Conservation (phyloP, 2,888 invertebrate species). For the Sminthurides aquaticus region DNA sequence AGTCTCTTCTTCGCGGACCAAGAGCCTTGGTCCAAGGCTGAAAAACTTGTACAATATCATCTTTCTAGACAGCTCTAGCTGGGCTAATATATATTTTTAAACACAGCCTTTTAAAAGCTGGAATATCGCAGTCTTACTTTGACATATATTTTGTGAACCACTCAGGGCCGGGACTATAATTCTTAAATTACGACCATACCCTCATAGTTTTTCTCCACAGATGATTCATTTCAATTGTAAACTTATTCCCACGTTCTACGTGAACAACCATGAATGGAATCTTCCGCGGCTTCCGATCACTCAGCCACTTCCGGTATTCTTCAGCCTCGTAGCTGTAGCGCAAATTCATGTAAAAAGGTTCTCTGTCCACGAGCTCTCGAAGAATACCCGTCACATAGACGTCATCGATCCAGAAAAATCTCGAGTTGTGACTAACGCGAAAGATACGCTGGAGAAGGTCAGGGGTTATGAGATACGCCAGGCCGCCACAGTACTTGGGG, state of each 20-base stretch:
- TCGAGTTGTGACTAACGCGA: constrained; percentile 45
- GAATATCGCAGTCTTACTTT: too few species aligned
- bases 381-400: constrained; percentile 51
- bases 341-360: constrained; percentile 43
- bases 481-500: constrained; percentile 45
- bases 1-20: too few species aligned
- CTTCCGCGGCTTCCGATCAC: constrained; percentile 27
- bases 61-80: too few species aligned
- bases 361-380: constrained; percentile 37
- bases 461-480: constrained; percentile 44
- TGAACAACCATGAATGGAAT: constrained; percentile 42
- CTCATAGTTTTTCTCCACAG: constrained; percentile 41
- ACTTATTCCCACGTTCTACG: constrained; percentile 37
- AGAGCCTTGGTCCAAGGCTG: too few species aligned
- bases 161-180: too few species aligned
- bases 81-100: too few species aligned
- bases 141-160: too few species aligned
- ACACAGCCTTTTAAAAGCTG: too few species aligned
- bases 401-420: constrained; percentile 53
- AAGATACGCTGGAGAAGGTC: constrained; percentile 44
- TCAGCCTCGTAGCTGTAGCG: constrained; percentile 41
- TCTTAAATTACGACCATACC: constrained; percentile 33
- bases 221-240: constrained; percentile 40
- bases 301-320: constrained; percentile 41
- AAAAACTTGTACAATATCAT: too few species aligned